Evolutionary conservation across 2,113 vertebrate species (phyloP), one percentile per base, ranked within the genome.

Genomic region (Cottus gobio): DNA sequence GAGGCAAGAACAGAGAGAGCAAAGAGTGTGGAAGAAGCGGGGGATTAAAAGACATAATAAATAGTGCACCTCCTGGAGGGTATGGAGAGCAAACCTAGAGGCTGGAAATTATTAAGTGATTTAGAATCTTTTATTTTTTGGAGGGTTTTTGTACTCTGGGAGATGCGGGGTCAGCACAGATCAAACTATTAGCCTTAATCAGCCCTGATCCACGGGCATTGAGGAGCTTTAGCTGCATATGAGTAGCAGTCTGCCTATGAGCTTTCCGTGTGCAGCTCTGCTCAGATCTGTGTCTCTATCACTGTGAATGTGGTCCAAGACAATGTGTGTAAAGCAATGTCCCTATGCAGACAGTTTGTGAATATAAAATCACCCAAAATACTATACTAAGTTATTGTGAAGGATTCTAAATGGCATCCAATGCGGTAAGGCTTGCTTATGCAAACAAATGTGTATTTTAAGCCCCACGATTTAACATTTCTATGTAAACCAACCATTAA

Each of bases 31-130:
- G 48, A 81, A 64, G 48, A 81, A 64, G 12, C 61, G 24, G 56
- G 30, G 10, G 9, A 48, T 48, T 74, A 50, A 78, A 69, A 77
- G 22, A 67, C 5, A 0, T 46, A 61, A 52, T 24, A 36, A 7
- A 58, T 60, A 74, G 20, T 8, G 1, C 12, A 42, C 22, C 58
- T 72, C 68, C 80, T 75, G 7, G 10, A 71, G 85, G 81, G 72
- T 78, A 76, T 30, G 50, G 30, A 37, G 68, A 77, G 31, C 28
- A 65, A 65, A 70, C 60, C 61, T 24, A 42, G 61, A 67, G 68
- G 84, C 87, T 93, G 89, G 87, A 79, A 91, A 83, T 92, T 75
- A 90, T 92, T 92, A 93, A 70, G 73, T 68, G 66, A 76, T 84
- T 87, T 91, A 66, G 42, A 79, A 74, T 87, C 86, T 88, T 90